A percentile compares a stretch with the other conserved stretches of the same genome.
These are phyloP conservation scores for Pararge aegeria DNA, from an alignment of 1,140 invertebrate species.

Conservation along the genomic window DNA sequence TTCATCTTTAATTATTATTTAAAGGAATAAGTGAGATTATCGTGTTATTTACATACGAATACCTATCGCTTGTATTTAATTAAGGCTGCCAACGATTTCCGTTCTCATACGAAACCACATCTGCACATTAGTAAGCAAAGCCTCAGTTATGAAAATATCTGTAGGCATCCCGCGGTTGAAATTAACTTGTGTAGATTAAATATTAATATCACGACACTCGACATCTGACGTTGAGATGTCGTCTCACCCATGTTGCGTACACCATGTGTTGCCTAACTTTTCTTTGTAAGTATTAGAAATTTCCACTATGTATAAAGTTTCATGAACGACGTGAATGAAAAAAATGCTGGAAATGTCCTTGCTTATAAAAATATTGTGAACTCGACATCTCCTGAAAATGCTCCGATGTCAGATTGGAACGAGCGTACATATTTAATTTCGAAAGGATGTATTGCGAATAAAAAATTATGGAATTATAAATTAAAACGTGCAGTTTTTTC, in stretches of 20 bases:
- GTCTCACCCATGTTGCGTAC: constrained; percentile 28
- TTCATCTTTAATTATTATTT: background rate
- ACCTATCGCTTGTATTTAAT: constrained; percentile 16
- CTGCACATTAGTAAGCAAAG: constrained; percentile 29
- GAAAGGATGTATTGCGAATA: no score
- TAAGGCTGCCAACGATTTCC: constrained; percentile 21
- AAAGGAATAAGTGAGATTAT: background rate
- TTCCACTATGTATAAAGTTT: background rate
- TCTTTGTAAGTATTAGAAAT: background rate
- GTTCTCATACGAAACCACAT: constrained; percentile 22
- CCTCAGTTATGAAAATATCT: constrained; percentile 33
- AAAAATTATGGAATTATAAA: no score
- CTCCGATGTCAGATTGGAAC: no score
- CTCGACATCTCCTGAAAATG: no score
- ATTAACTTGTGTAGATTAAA: constrained; percentile 51
- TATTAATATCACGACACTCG: constrained; percentile 45
- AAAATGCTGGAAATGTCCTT: no score
- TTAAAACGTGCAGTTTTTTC: no score
- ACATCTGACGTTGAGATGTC: constrained; percentile 36
- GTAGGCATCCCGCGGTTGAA: constrained; percentile 36
- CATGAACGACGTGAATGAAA: no score
- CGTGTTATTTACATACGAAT: background rate
- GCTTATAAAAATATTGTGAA: no score
- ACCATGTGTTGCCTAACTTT: constrained; percentile 32
- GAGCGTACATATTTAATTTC: no score